Evolutionary conservation across 2,797 vertebrate species (phyloP), one percentile per base, ranked within the genome.

Genomic region (Melanogrammus aeglefinus): DNA sequence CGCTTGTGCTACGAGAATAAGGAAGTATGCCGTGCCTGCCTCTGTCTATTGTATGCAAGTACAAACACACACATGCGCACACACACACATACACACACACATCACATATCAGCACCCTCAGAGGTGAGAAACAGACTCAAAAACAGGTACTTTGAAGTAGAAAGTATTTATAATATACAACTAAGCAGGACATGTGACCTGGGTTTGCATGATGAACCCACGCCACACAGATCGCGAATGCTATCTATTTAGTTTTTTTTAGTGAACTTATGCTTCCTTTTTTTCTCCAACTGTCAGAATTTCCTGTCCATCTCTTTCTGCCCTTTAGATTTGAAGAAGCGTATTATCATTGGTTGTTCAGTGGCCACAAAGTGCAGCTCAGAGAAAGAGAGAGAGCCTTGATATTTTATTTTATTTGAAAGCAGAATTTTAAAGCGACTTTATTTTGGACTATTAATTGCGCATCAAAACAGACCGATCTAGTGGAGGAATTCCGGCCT

Each of bases 11-110:
- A 51, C 83, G 84, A 69, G 63, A 94, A 94, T 91, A 87, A 94
- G 94, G 94, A 95, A 95, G 92, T 92, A 84, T 7, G 85, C 73
- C 78, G 33, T 83, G 78, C 72, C 90, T 88, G 93, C 92, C 92
- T 93, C 91, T 93, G 85, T 88, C 78, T 80, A 75, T 84, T 73
- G 4, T 33, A 76, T 36, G 75, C 66, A 77, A 18, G 57, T 35
- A 41, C 41, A 47, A 31, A 33, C 21, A 31, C 33, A 77, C 44
- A 75, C 16, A 82, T 81, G 88, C 90, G 90, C 88, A 85, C 10
- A 27, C 24, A 91, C 88, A 86, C 47, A 6, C 39, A 38, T 36
- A 41, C 36, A 33, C n/a, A 31, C 33, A 77, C 44, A 74, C 18
- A 82, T 88, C 90, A 90, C 88, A 85, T 13, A 69, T 24, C 63